Evolutionary conservation across 2,888 invertebrate species (phyloP).

Genomic region (Portevinia maculata): DNA sequence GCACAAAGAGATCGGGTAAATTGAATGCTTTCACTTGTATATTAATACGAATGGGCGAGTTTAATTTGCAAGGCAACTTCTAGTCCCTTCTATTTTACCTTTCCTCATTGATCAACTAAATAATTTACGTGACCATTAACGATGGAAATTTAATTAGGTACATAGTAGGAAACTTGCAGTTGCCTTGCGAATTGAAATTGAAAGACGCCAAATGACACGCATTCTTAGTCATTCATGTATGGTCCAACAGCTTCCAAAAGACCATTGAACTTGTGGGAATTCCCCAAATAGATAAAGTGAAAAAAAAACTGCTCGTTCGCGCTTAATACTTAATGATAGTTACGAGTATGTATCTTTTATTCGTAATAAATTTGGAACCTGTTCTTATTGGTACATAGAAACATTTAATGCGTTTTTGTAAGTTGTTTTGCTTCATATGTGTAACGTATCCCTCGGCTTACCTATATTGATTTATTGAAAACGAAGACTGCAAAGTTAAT

Average conservation of each 20-base stretch:
- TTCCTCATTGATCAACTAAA: too few relatives aligned
- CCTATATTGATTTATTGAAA: too few relatives aligned
- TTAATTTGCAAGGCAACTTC: too few relatives aligned
- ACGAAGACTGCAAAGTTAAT: background rate
- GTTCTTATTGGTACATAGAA: background rate
- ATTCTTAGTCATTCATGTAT: slow-evolving; percentile 11
- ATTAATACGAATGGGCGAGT: too few relatives aligned
- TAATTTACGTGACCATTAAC: too few relatives aligned
- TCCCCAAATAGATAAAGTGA: background rate
- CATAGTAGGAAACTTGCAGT: too few relatives aligned
- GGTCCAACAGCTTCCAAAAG: background rate
- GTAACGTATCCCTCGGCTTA: too few relatives aligned
- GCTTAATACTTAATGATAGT: background rate
- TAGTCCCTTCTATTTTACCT: too few relatives aligned
- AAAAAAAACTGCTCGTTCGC: slow-evolving; percentile 14
- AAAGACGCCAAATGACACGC: slow-evolving; percentile 3
- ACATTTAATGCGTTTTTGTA: background rate
- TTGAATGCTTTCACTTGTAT: background rate
- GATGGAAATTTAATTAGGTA: too few relatives aligned
- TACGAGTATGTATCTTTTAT: too few relatives aligned
- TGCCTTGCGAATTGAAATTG: too few relatives aligned
- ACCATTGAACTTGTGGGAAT: slow-evolving; percentile 22
- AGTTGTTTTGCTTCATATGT: too few relatives aligned
- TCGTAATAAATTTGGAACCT: background rate
- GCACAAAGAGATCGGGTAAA: slow-evolving; percentile 54